Conservation (phyloP, 1,140 invertebrate genomes). For the Potamilus streckersoni region DNA sequence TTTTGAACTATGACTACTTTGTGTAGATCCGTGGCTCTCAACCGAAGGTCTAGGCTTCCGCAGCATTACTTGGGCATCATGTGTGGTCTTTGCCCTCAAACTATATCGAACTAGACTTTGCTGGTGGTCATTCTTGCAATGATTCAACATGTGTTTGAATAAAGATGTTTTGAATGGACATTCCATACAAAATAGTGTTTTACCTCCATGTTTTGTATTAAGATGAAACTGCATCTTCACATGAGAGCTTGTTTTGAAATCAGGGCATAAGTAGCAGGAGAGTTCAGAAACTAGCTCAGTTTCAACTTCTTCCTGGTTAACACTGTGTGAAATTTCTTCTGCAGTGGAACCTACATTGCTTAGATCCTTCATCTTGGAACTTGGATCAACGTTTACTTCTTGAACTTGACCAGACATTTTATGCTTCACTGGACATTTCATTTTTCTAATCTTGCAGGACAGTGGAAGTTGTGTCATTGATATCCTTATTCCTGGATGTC, state of each 20-base stretch:
- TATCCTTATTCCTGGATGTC: constrained; percentile 15
- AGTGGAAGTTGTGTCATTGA: constrained; percentile 5
- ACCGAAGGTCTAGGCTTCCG: background rate
- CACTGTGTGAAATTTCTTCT: no score
- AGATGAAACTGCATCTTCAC: constrained; percentile 26
- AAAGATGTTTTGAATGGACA: constrained; percentile 23
- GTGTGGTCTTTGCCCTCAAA: background rate
- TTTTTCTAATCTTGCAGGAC: constrained; percentile 7
- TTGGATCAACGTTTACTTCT: no score
- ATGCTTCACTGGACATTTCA: constrained; percentile 20
- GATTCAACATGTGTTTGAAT: constrained; percentile 26
- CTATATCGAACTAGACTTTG: background rate
- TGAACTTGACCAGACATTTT: background rate
- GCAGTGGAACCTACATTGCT: no score
- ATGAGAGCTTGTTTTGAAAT: no score
- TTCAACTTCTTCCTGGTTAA: no score
- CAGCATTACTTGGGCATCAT: background rate
- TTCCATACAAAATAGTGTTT: constrained; percentile 5
- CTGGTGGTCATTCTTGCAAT: constrained; percentile 20
- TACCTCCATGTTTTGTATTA: constrained; percentile 20
- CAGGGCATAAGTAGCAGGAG: no score
- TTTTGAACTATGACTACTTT: background rate
- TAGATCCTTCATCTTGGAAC: no score
- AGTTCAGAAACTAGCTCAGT: no score
- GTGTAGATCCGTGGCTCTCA: background rate